Evolutionary conservation across 53 echinoderm and acorn worm species (phyloP), one percentile per base, ranked within the genome.

Genomic region (Patiria pectinifera): DNA sequence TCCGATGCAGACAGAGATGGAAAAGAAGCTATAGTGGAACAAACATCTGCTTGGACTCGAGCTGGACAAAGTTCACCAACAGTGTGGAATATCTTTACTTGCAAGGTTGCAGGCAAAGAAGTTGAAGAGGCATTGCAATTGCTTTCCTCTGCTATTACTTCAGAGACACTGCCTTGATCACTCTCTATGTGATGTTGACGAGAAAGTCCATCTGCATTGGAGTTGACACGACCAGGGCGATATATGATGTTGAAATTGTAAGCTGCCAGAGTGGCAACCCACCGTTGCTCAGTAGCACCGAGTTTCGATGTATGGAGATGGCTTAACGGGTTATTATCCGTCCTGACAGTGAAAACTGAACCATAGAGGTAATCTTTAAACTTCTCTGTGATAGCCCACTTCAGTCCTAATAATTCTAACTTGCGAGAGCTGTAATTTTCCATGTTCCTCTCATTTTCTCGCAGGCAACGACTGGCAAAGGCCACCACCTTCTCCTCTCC

Each of bases 301-400:
- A 84, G 66, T 70, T 94, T 94, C 11, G 91, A 85, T 35, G 76
- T 88, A 8, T 66, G 69, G 14, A 94, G 82, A 66, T 94, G 81
- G 43, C 91, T 85, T 45, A 94, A 59, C 16, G 94, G 94, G 35
- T 92, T 86, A 80, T 86, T 86, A 48, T 92, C 93, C 2, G 93
- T 90, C 15, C 79, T 63, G 19, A 90, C 93, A 6, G 82, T 76
- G 59, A 84, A 89, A 63, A 63, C 11, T 9, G 84, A 26, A 13
- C 84, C 69, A 66, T 84, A 84, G 4, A 96, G 87, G 12, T 94
- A 70, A 25, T 95, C 94, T 4, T 92, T 69, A 76, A 93, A 95
- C 53, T 95, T 95, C 59, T 95, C 91, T 4, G 95, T 83, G 4
- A 93, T 63, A 4, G 95, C 95, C 95, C 94, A 95, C 69, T 94